Conservation (phyloP, 2,113 vertebrate species). For the Bambusicola thoracicus region DNA sequence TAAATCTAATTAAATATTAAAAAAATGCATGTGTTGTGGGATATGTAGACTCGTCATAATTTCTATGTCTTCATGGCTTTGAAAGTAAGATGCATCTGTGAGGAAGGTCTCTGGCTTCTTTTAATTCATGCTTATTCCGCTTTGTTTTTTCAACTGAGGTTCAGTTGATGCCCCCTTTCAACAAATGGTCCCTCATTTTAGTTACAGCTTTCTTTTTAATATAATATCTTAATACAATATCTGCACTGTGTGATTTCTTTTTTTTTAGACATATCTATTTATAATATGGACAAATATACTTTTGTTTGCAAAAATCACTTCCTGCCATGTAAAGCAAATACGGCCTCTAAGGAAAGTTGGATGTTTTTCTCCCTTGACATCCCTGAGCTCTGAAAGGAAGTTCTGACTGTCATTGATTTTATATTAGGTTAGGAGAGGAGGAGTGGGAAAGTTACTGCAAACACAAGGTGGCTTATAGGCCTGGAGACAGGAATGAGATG, state of each 20-base stretch:
- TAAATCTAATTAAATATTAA: not conserved
- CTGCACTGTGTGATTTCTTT: not conserved
- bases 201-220: not conserved
- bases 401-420: not conserved
- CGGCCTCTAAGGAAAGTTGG: too few relatives aligned
- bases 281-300: not conserved
- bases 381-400: not conserved
- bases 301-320: not conserved
- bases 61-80: not conserved
- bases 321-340: not conserved
- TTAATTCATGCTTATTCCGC: not conserved
- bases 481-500: not conserved
- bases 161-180: not conserved
- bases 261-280: too few relatives aligned
- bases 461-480: not conserved
- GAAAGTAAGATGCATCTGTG: not conserved
- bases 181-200: not conserved
- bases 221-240: not conserved
- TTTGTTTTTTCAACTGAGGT: not conserved
- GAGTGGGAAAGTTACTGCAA: not conserved
- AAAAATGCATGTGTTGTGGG: not conserved
- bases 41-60: not conserved
- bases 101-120: not conserved
- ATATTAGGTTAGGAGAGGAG: not conserved
- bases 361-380: too few relatives aligned